Percentiles rank a stretch among this genome's conserved stretches.
Evolutionary conservation across 2,113 vertebrate species (phyloP).

Genomic region (Struthidea cinerea): DNA sequence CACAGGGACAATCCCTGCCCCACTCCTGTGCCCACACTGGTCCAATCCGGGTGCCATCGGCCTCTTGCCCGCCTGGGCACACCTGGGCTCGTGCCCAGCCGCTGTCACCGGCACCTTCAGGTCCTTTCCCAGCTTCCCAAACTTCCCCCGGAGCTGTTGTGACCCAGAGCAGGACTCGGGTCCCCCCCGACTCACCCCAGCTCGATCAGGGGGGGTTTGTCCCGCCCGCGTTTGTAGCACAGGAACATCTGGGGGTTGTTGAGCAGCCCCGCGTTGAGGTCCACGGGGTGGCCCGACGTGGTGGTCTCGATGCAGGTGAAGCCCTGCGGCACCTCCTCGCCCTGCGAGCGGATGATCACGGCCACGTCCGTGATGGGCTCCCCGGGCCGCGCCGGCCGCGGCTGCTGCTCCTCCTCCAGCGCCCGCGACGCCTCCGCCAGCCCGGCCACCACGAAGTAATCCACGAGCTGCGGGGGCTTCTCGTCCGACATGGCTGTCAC

Average conservation of each 20-base stretch:
- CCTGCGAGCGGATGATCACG: conserved; percentile 84
- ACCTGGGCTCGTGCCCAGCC: not conserved
- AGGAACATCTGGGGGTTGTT: conserved; percentile 91
- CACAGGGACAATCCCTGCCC: not conserved
- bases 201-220: conserved; percentile 88
- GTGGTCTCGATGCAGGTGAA: conserved; percentile 94
- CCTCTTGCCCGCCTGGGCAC: not conserved
- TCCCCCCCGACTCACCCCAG: conserved; percentile 73
- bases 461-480: conserved; percentile 91
- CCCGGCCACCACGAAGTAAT: conserved; percentile 93
- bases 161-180: not conserved
- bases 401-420: conserved; percentile 78
- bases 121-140: not conserved
- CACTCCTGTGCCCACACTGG: not conserved
- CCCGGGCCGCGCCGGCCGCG: conserved; percentile 66
- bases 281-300: conserved; percentile 81
- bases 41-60: not conserved
- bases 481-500: conserved; percentile 86
- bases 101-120: not conserved
- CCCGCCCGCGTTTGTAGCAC: conserved; percentile 86
- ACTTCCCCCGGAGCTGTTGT: accelerated
- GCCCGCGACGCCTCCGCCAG: conserved; percentile 73
- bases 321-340: conserved; percentile 91
- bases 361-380: conserved; percentile 89
- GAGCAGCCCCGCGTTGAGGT: conserved; percentile 87